These are phyloP conservation scores for Caenorhabditis macrosperma DNA, from an alignment of 2,888 invertebrate genomes.

Conservation along the genomic window DNA sequence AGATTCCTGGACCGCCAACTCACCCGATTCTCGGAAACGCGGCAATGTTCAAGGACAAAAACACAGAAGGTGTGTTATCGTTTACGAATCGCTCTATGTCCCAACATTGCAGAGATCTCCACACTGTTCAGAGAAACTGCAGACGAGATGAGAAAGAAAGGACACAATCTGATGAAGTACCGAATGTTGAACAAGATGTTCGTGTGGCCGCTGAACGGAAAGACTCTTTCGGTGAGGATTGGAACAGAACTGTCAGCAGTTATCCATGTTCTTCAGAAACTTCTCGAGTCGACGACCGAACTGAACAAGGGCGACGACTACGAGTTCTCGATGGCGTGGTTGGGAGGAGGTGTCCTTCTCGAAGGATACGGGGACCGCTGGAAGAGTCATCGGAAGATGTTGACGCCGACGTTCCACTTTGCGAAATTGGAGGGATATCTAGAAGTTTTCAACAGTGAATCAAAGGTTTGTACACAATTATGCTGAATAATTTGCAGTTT, in stretches of 20 bases:
- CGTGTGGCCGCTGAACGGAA: constrained; percentile 42
- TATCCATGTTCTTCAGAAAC: constrained; percentile 46
- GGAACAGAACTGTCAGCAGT: neutral
- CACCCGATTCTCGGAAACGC: constrained; percentile 32
- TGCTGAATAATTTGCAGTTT: neutral
- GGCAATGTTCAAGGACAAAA: constrained; percentile 3
- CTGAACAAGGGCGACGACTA: constrained; percentile 81
- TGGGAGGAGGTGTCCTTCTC: constrained; percentile 80
- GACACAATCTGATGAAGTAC: constrained; percentile 24
- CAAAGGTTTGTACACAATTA: constrained; percentile 5
- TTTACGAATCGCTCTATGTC: neutral
- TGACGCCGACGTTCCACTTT: constrained; percentile 83
- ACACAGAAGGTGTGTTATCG: constrained; percentile 10
- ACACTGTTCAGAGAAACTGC: constrained; percentile 19
- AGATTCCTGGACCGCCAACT: constrained; percentile 35
- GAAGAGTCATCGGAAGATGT: constrained; percentile 81
- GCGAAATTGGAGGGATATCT: constrained; percentile 81
- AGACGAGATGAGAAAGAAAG: constrained; percentile 7
- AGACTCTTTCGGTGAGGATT: constrained; percentile 22
- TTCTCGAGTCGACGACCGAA: constrained; percentile 77
- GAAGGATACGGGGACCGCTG: constrained; percentile 78
- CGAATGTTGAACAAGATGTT: constrained; percentile 30
- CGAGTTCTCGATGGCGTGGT: constrained; percentile 81
- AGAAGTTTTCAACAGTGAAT: constrained; percentile 46
- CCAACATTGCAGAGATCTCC: constrained; percentile 15